A percentile compares a stretch with the other conserved stretches of the same genome.
These are phyloP conservation scores for Antrozous pallidus DNA, from an alignment of 2,797 vertebrate species.

Conservation along the genomic window DNA sequence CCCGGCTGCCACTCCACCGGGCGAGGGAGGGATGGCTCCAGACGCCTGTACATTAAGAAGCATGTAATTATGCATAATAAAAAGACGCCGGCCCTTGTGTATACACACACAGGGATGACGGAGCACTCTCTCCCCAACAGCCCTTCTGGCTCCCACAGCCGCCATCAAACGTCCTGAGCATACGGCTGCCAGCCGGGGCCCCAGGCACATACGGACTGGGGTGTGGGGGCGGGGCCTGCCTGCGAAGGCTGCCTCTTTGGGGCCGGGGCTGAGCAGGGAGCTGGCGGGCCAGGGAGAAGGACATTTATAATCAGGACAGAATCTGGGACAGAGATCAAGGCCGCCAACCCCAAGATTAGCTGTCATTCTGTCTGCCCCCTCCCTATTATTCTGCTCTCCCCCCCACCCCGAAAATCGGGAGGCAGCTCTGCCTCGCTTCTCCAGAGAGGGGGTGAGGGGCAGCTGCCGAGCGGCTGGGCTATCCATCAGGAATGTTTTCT, in stretches of 20 bases:
- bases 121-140: slow-evolving; percentile 63
- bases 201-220: not conserved
- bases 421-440: accelerated
- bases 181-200: slow-evolving; percentile 34
- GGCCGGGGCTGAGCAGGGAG: not conserved
- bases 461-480: not conserved
- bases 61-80: slow-evolving; percentile 69
- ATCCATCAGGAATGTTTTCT: not conserved
- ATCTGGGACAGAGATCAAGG: not conserved
- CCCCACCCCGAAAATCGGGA: too few relatives aligned
- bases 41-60: slow-evolving; percentile 52
- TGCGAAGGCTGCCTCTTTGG: accelerated
- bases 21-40: not conserved
- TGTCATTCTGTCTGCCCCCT: not conserved
- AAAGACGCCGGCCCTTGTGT: slow-evolving; percentile 61
- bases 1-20: not conserved
- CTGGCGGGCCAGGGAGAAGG: not conserved
- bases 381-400: too few relatives aligned
- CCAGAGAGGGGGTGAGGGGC: not conserved
- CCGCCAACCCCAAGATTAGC: not conserved
- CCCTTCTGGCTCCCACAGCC: slow-evolving; percentile 54
- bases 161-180: slow-evolving; percentile 30
- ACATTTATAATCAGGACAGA: too few relatives aligned
- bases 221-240: too few relatives aligned
- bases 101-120: slow-evolving; percentile 68